These are phyloP conservation scores for Amphiura filiformis DNA, from an alignment of 35 echinoderm and acorn worm genomes.

Conservation along the genomic window DNA sequence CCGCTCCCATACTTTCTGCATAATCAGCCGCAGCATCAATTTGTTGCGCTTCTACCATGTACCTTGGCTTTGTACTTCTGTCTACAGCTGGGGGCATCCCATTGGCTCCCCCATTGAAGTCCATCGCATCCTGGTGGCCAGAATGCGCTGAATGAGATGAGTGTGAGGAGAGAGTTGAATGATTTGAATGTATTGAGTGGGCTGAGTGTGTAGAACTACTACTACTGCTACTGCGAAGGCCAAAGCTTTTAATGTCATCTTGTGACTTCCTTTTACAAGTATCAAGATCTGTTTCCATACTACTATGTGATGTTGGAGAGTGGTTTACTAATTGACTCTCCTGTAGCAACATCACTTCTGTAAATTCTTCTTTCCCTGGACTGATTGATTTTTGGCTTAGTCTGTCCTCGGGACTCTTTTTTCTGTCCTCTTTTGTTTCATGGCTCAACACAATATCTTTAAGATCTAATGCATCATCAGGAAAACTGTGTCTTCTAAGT, in stretches of 20 bases:
- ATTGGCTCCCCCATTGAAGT: neutral
- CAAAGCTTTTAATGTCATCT: neutral
- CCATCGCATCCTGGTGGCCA: neutral
- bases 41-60: neutral
- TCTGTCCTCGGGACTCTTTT: neutral
- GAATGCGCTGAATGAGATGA: neutral
- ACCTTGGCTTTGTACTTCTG: conserved; percentile 10
- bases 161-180: neutral
- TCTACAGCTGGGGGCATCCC: neutral
- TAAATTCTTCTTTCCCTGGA: neutral
- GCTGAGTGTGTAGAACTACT: conserved; percentile 10
- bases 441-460: conserved; percentile 10
- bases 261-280: conserved; percentile 3
- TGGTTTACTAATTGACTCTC: neutral
- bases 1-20: conserved; percentile 9
- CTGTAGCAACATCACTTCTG: neutral
- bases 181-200: conserved; percentile 14
- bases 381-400: conserved; percentile 1
- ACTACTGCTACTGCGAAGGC: conserved; percentile 9
- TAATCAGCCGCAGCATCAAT: neutral
- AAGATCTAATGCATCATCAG: neutral
- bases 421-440: conserved; percentile 6
- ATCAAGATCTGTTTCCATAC: conserved; percentile 2
- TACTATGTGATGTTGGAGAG: conserved; percentile 9
- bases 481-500: conserved; percentile 14